These are phyloP conservation scores for Phyllotis vaccarum DNA, from an alignment of 2,797 vertebrate genomes.

Conservation along the genomic window DNA sequence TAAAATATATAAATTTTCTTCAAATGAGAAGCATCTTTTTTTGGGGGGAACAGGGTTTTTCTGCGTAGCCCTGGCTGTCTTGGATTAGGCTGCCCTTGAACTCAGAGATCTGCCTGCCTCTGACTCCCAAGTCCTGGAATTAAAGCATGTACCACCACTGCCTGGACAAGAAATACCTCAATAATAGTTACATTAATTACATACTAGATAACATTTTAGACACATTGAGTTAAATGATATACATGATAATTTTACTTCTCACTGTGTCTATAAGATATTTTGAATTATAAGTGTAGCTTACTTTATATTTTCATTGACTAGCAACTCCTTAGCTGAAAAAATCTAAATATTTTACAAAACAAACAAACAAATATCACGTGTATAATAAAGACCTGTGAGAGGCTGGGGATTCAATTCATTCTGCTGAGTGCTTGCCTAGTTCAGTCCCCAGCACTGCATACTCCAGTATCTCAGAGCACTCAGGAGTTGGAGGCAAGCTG, in stretches of 20 bases:
- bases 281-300: slow-evolving; percentile 7
- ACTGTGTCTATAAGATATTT: slow-evolving; percentile 6
- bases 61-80: no score
- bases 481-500: background rate
- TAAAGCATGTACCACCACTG: no score
- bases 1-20: background rate
- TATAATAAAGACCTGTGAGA: background rate
- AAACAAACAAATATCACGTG: background rate
- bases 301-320: slow-evolving; percentile 28
- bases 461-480: background rate
- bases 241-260: background rate
- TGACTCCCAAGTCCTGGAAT: no score
- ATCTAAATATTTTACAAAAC: slow-evolving; percentile 4
- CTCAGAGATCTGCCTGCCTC: no score
- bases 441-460: background rate
- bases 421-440: background rate
- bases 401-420: background rate
- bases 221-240: background rate
- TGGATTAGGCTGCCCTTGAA: no score
- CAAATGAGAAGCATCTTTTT: background rate
- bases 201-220: slow-evolving; percentile 2
- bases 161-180: background rate
- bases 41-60: no score
- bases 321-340: background rate
- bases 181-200: slow-evolving; percentile 33